A percentile compares a stretch with the other conserved stretches of the same genome.
Evolutionary conservation across 2,888 invertebrate genomes (phyloP).

Genomic region (Augiades crinisus): DNA sequence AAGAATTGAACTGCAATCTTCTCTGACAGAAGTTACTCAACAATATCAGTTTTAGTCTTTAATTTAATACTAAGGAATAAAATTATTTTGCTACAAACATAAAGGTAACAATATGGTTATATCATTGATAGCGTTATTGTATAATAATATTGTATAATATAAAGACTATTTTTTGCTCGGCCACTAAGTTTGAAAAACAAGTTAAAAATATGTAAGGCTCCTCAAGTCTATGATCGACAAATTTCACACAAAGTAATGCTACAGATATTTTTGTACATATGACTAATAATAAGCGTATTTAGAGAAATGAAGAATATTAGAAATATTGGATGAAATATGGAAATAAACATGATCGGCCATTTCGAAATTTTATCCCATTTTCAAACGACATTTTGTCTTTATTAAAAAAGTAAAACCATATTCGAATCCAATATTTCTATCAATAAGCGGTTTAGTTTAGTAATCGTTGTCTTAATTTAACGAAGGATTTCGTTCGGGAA

Average conservation of each 20-base stretch:
- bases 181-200: conserved; percentile 14
- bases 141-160: too few relatives aligned
- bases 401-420: conserved; percentile 8
- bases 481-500: conserved; percentile 28
- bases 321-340: conserved; percentile 21
- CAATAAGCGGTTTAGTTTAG: conserved; percentile 29
- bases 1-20: conserved; percentile 35
- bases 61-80: too few relatives aligned
- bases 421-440: conserved; percentile 19
- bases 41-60: too few relatives aligned
- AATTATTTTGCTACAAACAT: too few relatives aligned
- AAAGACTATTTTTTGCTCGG: too few relatives aligned
- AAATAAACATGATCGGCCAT: conserved; percentile 4
- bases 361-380: conserved; percentile 4
- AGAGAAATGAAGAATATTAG: conserved; percentile 10
- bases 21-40: too few relatives aligned
- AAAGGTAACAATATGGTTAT: too few relatives aligned
- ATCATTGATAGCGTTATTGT: too few relatives aligned
- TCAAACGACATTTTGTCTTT: too few relatives aligned
- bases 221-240: conserved; percentile 19
- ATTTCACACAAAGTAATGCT: conserved; percentile 2
- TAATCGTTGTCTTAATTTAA: conserved; percentile 30
- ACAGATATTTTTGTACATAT: conserved; percentile 19
- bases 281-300: conserved; percentile 27
- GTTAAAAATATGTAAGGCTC: too few relatives aligned